A percentile compares a stretch with the other conserved stretches of the same genome.
These are phyloP conservation scores for Mesitornis unicolor DNA, from an alignment of 2,113 vertebrate genomes.

Conservation along the genomic window DNA sequence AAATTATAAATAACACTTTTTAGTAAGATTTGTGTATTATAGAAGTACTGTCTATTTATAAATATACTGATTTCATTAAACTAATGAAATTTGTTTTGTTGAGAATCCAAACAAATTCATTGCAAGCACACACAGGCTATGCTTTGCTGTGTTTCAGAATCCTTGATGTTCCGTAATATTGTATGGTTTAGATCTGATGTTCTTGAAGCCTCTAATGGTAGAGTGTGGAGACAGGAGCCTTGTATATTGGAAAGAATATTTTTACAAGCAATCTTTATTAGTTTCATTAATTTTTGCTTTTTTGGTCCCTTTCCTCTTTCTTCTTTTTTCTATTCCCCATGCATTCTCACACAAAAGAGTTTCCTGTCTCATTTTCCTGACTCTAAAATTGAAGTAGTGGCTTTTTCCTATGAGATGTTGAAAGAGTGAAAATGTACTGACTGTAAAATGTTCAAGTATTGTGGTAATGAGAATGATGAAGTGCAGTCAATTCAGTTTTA, in stretches of 20 bases:
- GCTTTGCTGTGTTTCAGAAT: not conserved
- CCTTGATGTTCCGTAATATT: rapidly evolving
- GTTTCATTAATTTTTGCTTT: not conserved
- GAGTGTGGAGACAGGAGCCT: not conserved
- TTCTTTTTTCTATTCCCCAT: not conserved
- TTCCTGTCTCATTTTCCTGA: not conserved
- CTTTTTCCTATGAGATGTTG: not conserved
- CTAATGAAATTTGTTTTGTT: not conserved
- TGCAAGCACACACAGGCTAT: not conserved
- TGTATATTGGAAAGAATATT: not conserved
- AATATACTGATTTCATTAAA: not conserved
- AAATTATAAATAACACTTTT: not conserved
- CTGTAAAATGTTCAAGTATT: not conserved
- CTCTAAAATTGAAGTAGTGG: not conserved
- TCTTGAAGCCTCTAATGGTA: not conserved
- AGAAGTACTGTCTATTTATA: too few relatives aligned
- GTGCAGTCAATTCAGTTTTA: not conserved
- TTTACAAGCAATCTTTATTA: not conserved
- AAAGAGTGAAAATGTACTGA: not conserved
- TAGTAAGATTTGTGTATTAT: not conserved
- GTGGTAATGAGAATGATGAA: not conserved
- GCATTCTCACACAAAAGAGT: not conserved
- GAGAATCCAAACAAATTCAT: not conserved
- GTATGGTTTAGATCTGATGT: not conserved
- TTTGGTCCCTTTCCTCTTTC: not conserved